Conservation (phyloP, 2,888 invertebrate genomes). For the Steinernema scapterisci region DNA sequence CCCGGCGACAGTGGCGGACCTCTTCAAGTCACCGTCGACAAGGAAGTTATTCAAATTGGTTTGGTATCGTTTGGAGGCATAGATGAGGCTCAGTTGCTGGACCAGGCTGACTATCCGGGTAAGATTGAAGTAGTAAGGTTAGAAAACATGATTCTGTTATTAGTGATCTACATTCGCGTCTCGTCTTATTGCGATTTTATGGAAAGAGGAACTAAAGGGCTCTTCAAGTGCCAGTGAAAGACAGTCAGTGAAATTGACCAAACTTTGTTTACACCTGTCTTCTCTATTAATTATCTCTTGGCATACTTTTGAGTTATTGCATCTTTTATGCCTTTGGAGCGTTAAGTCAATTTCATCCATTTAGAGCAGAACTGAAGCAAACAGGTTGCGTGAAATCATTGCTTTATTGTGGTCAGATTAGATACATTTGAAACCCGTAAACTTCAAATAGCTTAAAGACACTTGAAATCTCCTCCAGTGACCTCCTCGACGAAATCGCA, state of each 20-base stretch:
- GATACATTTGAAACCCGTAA: too few relatives aligned
- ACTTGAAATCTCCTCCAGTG: not conserved
- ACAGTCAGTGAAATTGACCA: too few relatives aligned
- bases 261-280: too few relatives aligned
- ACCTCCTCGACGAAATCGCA: not conserved
- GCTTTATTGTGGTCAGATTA: too few relatives aligned
- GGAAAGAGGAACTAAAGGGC: not conserved
- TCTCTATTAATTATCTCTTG: too few relatives aligned
- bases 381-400: too few relatives aligned
- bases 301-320: too few relatives aligned
- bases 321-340: too few relatives aligned
- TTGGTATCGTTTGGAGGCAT: not conserved
- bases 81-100: not conserved
- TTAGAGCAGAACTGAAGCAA: too few relatives aligned
- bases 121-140: not conserved
- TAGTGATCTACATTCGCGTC: constrained; percentile 12
- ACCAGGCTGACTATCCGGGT: not conserved
- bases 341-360: too few relatives aligned
- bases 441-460: not conserved
- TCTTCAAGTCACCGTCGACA: not conserved
- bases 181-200: constrained; percentile 6
- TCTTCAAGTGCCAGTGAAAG: not conserved
- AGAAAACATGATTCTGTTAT: not conserved
- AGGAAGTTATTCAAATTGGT: not conserved
- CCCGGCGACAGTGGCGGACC: constrained; percentile 27